Evolutionary conservation across 2,888 invertebrate species (phyloP).

Genomic region (Balanococcus diminutus): DNA sequence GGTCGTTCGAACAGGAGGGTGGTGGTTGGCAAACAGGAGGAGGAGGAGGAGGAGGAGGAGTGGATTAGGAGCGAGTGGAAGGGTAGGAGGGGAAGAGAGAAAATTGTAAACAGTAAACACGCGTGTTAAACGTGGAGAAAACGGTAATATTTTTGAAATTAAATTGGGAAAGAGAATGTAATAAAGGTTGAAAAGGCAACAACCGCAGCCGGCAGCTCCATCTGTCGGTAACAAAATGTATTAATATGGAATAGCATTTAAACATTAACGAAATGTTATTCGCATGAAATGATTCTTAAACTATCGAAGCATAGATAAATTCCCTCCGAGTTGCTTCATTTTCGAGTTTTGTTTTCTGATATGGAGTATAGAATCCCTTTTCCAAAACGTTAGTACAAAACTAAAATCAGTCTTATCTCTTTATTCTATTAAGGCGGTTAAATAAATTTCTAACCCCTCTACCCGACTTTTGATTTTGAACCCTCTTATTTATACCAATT

Average conservation of each 20-base stretch:
- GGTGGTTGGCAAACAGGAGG: too few relatives aligned
- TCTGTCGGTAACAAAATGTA: slow-evolving; percentile 50
- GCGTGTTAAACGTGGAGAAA: slow-evolving; percentile 45
- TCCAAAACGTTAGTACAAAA: slow-evolving; percentile 50
- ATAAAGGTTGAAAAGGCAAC: slow-evolving; percentile 41
- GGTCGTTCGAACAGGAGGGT: neutral
- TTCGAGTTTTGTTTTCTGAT: slow-evolving; percentile 45
- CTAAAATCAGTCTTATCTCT: slow-evolving; percentile 50
- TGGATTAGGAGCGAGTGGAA: neutral
- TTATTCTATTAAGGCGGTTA: slow-evolving; percentile 51
- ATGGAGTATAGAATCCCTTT: slow-evolving; percentile 40
- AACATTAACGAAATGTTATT: slow-evolving; percentile 52
- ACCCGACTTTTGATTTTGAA: slow-evolving; percentile 28
- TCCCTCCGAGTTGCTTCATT: slow-evolving; percentile 42
- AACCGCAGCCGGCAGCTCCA: slow-evolving; percentile 50
- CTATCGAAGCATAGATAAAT: slow-evolving; percentile 51
- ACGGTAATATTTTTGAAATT: slow-evolving; percentile 45
- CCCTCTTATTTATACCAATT: slow-evolving; percentile 42
- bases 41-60: neutral
- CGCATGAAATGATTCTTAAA: slow-evolving; percentile 52
- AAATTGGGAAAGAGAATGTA: slow-evolving; percentile 38
- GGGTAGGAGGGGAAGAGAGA: neutral
- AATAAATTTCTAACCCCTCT: slow-evolving; percentile 45
- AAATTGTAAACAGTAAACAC: slow-evolving; percentile 46
- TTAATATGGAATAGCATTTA: slow-evolving; percentile 46